Evolutionary conservation across 2,113 vertebrate genomes (phyloP).

Genomic region (Lycaon pictus): DNA sequence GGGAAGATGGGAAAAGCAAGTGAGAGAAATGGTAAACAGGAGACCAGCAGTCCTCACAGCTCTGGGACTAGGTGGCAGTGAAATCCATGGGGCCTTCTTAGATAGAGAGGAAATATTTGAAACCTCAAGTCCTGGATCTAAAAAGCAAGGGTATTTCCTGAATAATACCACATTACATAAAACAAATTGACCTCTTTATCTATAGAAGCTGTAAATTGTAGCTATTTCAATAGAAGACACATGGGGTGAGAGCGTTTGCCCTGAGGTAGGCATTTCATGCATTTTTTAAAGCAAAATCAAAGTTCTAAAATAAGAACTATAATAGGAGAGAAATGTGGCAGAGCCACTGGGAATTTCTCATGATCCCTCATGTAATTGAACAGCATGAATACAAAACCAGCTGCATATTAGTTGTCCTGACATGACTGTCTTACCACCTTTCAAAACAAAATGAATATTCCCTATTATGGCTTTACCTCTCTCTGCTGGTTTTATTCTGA

Average conservation of each 20-base stretch:
- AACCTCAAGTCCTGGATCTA: background rate
- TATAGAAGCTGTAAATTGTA: background rate
- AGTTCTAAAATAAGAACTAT: constrained; percentile 56
- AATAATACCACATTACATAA: background rate
- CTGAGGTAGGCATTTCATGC: constrained; percentile 15
- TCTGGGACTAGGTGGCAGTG: background rate
- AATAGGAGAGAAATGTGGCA: background rate
- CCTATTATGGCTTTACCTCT: background rate
- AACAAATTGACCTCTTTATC: constrained; percentile 36
- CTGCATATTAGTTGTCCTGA: background rate
- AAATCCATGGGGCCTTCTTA: background rate
- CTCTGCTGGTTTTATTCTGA: constrained; percentile 12
- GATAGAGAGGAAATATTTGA: background rate
- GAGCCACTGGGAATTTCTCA: background rate
- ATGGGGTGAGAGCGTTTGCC: background rate
- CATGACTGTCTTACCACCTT: background rate
- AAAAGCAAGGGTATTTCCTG: constrained; percentile 1
- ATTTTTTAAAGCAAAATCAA: constrained; percentile 57
- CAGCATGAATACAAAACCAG: background rate
- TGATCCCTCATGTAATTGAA: background rate
- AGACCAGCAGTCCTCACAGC: background rate
- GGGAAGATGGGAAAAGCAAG: background rate
- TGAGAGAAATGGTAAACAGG: background rate
- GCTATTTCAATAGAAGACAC: constrained; percentile 27
- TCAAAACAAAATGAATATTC: constrained; percentile 55